Percentiles rank a stretch among this genome's conserved stretches.
These are phyloP conservation scores for Aurelia aurita DNA, from an alignment of 30 jellyfish, hydroid and myxozoan genomes.

Conservation along the genomic window DNA sequence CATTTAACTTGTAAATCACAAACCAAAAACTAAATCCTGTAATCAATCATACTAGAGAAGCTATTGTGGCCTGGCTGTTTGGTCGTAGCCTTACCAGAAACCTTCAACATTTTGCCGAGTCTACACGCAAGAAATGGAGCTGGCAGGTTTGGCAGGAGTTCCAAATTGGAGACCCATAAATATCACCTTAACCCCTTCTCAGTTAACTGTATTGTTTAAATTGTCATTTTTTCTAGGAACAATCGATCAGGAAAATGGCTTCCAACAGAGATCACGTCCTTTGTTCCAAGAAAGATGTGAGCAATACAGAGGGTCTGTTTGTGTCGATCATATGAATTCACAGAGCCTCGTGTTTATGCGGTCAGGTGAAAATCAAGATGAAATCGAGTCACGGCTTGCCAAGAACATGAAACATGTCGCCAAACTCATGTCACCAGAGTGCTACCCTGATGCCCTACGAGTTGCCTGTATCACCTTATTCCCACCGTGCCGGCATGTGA, in stretches of 20 bases:
- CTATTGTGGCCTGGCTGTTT: too few relatives aligned
- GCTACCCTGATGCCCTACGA: slow-evolving; percentile 55
- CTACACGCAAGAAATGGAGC: too few relatives aligned
- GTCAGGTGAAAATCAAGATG: slow-evolving; percentile 52
- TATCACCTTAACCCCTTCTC: background rate
- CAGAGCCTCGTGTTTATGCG: slow-evolving; percentile 35
- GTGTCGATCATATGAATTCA: slow-evolving; percentile 51
- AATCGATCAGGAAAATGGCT: slow-evolving; percentile 34
- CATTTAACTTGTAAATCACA: slow-evolving; percentile 1
- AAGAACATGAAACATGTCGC: slow-evolving; percentile 25
- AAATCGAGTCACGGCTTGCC: slow-evolving; percentile 35
- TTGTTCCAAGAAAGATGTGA: slow-evolving; percentile 50
- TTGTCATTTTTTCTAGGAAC: slow-evolving; percentile 25
- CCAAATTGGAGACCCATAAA: too few relatives aligned
- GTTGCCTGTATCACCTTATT: slow-evolving; percentile 46
- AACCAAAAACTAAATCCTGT: background rate
- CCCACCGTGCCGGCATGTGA: slow-evolving; percentile 60
- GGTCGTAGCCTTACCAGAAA: too few relatives aligned
- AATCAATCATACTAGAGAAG: too few relatives aligned
- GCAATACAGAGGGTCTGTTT: slow-evolving; percentile 44
- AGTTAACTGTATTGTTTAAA: background rate
- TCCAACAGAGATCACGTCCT: slow-evolving; percentile 41
- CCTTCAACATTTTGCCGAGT: too few relatives aligned
- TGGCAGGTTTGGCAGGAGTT: too few relatives aligned
- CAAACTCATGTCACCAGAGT: slow-evolving; percentile 40